A percentile compares a stretch with the other conserved stretches of the same genome.
phyloP scores from a whole-genome alignment of 1,140 invertebrate species.

The Antheraea pernyi region DNA sequence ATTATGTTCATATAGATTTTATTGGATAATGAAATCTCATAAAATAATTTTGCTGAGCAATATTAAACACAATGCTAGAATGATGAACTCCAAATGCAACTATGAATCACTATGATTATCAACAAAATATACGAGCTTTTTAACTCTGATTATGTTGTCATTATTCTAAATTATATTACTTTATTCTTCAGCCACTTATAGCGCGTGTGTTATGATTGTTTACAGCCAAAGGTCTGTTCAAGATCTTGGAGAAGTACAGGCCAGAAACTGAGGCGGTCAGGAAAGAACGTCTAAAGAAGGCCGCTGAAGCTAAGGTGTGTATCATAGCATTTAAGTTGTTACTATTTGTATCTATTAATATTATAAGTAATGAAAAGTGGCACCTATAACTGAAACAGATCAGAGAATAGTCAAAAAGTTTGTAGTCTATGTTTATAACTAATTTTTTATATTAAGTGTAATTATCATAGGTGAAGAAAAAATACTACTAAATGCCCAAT shows the following conservation, averaged over 20 bases:
- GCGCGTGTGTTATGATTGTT: constrained; percentile 43
- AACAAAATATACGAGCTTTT: constrained; percentile 78
- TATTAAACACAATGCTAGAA: constrained; percentile 18
- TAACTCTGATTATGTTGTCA: constrained; percentile 67
- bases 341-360: too few relatives aligned
- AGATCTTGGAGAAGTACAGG: constrained; percentile 97
- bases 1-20: too few relatives aligned
- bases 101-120: constrained; percentile 75
- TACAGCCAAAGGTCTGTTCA: constrained; percentile 96
- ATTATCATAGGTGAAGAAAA: too few relatives aligned
- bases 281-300: constrained; percentile 91
- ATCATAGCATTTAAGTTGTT: neutral
- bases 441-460: too few relatives aligned
- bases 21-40: too few relatives aligned
- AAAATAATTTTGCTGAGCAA: too few relatives aligned
- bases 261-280: constrained; percentile 96
- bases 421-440: too few relatives aligned
- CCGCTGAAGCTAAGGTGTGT: constrained; percentile 91
- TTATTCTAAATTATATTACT: neutral
- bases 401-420: too few relatives aligned
- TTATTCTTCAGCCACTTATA: neutral
- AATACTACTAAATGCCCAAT: too few relatives aligned
- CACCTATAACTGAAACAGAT: too few relatives aligned
- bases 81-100: constrained; percentile 73
- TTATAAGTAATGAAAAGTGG: too few relatives aligned